Evolutionary conservation across 2,888 invertebrate genomes (phyloP).

Genomic region (Phaonia tiefii): DNA sequence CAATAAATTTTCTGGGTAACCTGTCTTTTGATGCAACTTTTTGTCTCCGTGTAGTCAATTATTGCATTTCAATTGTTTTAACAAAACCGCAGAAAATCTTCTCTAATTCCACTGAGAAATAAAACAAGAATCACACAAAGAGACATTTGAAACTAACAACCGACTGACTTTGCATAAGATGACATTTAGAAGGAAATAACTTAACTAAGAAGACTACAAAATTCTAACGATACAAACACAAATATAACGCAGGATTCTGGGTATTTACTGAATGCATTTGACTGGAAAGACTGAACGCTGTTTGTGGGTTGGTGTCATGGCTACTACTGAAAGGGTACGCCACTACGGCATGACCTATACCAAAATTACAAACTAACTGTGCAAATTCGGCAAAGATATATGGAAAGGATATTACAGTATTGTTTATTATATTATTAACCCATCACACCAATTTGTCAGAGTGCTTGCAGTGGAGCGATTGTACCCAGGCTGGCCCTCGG

Average conservation of each 20-base stretch:
- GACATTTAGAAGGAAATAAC: constrained; percentile 55
- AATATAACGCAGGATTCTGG: constrained; percentile 3
- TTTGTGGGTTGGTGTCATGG: neutral
- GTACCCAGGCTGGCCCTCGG: neutral
- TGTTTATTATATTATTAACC: neutral
- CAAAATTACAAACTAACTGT: too few relatives aligned
- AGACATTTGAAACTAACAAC: constrained; percentile 27
- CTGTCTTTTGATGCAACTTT: too few relatives aligned
- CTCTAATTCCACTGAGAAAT: constrained; percentile 31
- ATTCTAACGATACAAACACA: constrained; percentile 23
- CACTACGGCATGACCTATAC: neutral
- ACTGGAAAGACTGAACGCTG: neutral
- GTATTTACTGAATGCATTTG: neutral
- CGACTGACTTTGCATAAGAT: constrained; percentile 54
- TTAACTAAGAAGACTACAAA: constrained; percentile 56
- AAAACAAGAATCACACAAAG: constrained; percentile 21
- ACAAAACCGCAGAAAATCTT: constrained; percentile 34
- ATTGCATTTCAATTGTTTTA: constrained; percentile 48
- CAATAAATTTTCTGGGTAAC: too few relatives aligned
- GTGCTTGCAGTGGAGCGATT: neutral
- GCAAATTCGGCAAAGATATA: too few relatives aligned
- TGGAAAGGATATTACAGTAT: neutral
- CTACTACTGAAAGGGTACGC: neutral
- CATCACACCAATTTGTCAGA: neutral
- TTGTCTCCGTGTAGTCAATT: constrained; percentile 11